A percentile compares a stretch with the other conserved stretches of the same genome.
Evolutionary conservation across 2,797 vertebrate genomes (phyloP).

Genomic region (Rhinichthys osculus): DNA sequence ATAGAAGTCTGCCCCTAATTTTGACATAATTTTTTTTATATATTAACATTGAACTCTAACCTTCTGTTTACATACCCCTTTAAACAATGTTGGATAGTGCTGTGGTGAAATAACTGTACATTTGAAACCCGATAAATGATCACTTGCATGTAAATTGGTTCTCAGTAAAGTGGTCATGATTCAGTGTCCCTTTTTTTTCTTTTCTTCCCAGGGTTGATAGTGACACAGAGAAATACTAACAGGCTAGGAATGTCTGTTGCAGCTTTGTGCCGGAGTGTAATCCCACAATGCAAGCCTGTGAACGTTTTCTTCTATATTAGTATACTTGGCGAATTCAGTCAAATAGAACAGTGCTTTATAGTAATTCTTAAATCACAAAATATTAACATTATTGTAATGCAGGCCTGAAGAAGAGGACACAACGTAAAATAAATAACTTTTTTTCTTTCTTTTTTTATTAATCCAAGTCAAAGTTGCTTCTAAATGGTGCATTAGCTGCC

Average conservation of each 20-base stretch:
- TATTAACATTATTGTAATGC: constrained; percentile 8
- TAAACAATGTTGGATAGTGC: constrained; percentile 22
- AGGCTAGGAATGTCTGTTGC: background rate
- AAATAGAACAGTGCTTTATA: constrained; percentile 7
- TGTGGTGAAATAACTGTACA: constrained; percentile 12
- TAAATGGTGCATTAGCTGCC: constrained; percentile 38
- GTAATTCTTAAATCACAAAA: constrained; percentile 28
- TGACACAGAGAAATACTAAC: background rate
- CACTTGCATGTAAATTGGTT: background rate
- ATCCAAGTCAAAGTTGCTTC: constrained; percentile 21
- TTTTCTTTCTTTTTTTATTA: background rate
- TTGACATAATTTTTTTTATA: constrained; percentile 37
- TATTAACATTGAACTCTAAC: constrained; percentile 43
- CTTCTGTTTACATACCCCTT: constrained; percentile 29
- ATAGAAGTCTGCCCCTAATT: constrained; percentile 35
- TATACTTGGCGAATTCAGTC: background rate
- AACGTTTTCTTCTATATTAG: background rate
- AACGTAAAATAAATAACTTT: constrained; percentile 4
- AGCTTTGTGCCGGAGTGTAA: constrained; percentile 23
- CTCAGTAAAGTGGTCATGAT: background rate
- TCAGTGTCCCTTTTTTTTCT: background rate
- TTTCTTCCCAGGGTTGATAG: background rate
- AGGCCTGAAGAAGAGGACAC: constrained; percentile 26
- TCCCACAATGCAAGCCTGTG: constrained; percentile 15
- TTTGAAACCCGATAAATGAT: constrained; percentile 24